phyloP scores from a whole-genome alignment of 2,113 vertebrate genomes.

The Bettongia penicillata region DNA sequence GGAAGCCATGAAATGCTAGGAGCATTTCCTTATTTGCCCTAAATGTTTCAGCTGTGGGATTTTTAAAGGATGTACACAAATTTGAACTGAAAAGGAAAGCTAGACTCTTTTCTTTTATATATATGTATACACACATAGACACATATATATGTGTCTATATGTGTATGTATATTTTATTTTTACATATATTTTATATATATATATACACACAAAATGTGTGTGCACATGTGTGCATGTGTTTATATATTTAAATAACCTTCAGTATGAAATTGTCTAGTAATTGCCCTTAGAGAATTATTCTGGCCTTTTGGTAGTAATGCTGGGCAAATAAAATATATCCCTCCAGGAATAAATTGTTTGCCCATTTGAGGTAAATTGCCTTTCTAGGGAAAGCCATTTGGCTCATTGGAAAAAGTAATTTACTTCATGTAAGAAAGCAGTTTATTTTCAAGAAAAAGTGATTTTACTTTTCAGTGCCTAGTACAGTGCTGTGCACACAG shows the following conservation, averaged over 20 bases:
- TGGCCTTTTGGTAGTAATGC: not conserved
- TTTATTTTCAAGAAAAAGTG: constrained; percentile 1
- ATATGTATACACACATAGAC: too few relatives aligned
- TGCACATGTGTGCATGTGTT: too few relatives aligned
- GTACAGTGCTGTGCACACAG: not conserved
- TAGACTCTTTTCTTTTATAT: not conserved
- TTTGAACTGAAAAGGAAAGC: not conserved
- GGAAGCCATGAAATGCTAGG: not conserved
- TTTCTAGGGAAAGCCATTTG: not conserved
- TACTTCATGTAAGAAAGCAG: not conserved
- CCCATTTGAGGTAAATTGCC: constrained; percentile 2
- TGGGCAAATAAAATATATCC: not conserved
- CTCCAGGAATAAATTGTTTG: not conserved
- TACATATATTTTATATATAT: too few relatives aligned
- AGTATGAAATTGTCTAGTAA: not conserved
- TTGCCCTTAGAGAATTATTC: not conserved
- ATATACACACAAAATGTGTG: not conserved
- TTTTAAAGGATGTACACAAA: not conserved
- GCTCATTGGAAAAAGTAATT: constrained; percentile 1
- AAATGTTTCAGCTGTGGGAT: not conserved
- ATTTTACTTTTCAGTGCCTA: not conserved
- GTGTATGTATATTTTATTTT: not conserved
- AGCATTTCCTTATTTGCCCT: not conserved
- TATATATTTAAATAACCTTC: not conserved
- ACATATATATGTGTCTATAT: not conserved